These are phyloP conservation scores for Sminthurinus signatus DNA, from an alignment of 1,140 invertebrate species.

Conservation along the genomic window DNA sequence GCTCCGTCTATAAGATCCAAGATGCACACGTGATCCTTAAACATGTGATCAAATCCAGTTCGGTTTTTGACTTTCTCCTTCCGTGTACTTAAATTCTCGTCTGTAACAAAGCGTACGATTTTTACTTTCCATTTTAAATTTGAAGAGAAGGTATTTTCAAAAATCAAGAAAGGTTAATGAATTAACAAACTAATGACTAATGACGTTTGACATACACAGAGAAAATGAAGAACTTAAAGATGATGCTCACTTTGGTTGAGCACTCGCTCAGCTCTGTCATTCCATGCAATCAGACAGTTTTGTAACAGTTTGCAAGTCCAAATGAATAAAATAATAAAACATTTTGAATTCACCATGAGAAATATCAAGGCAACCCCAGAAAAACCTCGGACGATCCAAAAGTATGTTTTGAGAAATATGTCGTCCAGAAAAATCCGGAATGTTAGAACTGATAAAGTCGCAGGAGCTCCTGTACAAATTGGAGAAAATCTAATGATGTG, in stretches of 20 bases:
- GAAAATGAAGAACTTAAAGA: not conserved
- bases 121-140: not conserved
- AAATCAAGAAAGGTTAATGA: not conserved
- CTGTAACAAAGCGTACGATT: not conserved
- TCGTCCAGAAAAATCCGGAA: not conserved
- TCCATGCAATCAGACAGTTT: constrained; percentile 24
- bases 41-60: constrained; percentile 33
- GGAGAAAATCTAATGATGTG: not conserved
- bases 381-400: not conserved
- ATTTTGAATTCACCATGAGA: constrained; percentile 18
- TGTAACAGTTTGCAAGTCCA: constrained; percentile 20
- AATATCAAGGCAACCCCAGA: constrained; percentile 1
- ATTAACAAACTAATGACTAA: not conserved
- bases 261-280: constrained; percentile 21
- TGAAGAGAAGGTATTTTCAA: not conserved
- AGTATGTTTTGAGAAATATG: not conserved
- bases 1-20: too few species aligned
- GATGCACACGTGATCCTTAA: constrained; percentile 26
- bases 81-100: not conserved
- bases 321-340: constrained; percentile 14
- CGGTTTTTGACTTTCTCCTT: constrained; percentile 16
- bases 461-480: constrained; percentile 2
- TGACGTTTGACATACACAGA: not conserved
- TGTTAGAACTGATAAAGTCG: constrained; percentile 9
- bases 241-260: constrained; percentile 11